Base-by-base conservation (phyloP, 92 coral and sea anemone genomes). In the Heliopora coerulea region DNA sequence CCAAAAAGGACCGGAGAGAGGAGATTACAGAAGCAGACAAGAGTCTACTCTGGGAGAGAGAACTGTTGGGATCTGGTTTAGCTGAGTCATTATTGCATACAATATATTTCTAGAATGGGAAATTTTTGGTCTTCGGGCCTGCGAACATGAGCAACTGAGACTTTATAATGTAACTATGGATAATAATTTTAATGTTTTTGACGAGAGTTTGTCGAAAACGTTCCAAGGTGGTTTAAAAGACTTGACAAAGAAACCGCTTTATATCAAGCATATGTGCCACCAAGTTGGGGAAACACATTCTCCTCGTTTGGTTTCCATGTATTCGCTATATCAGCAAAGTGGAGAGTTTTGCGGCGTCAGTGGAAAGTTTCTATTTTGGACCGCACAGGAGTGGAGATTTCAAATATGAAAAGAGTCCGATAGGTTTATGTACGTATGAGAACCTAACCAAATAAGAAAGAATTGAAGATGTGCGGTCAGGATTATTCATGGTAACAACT, bases 171-270 rank as follows among this genome's bases (percentile, higher is more conserved):
- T 81, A 80, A 65, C 49, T 49, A 79, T 87, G 41, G 70, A 68
- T 13, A 84, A 60, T 40, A 83, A 79, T 62, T 52, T 49, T 49
- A 68, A 79, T 32, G 34, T 66, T 66, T 83, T 83, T 83, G 84
- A 86, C 59, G 87, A 87, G 72, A 65, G 79, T 79, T 26, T 62
- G 44, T 66, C 78, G 52, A 84, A 88, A 74, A 84, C 84, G 30
- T 84, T 59, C 73, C 19, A 80, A 0, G 86, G 91, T 35, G 83
- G 88, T 37, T 52, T 87, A 65, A 83, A 81, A 46, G 88, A 88
- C 59, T 70, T 80, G 54, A 78, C 77, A 35, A 62, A 73, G 41
- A 78, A 73, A 78, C 86, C 80, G 59, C 79, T 84, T 59, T 62
- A 56, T 65, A 78, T 87, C 30, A 72, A 83, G 72, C 84, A 83